Evolutionary conservation across 2,797 vertebrate genomes (phyloP).

Genomic region (Esox lucius): DNA sequence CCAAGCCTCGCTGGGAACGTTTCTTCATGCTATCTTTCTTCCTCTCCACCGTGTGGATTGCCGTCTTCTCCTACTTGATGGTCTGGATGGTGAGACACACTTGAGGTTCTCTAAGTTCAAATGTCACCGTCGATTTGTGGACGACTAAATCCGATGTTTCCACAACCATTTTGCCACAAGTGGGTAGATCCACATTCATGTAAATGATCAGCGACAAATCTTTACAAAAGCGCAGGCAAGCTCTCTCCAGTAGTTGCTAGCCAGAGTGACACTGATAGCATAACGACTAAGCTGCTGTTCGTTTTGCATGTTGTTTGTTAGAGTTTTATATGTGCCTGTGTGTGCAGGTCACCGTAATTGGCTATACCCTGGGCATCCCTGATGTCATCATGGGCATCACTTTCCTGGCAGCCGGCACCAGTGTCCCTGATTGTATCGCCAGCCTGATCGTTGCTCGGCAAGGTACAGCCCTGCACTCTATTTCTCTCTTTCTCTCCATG

Average conservation of each 20-base stretch:
- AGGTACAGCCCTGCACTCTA: conserved; percentile 65
- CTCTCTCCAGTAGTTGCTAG: neutral
- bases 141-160: neutral
- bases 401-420: conserved; percentile 86
- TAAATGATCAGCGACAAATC: neutral
- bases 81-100: conserved; percentile 84
- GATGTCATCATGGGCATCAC: conserved; percentile 91
- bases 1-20: conserved; percentile 81
- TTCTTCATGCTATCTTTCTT: conserved; percentile 83
- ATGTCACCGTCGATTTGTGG: neutral
- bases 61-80: conserved; percentile 86
- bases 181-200: neutral
- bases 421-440: conserved; percentile 88
- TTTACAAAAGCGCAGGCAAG: neutral
- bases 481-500: neutral
- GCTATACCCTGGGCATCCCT: conserved; percentile 85
- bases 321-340: neutral
- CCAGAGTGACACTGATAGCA: neutral
- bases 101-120: neutral
- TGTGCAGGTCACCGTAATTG: conserved; percentile 81
- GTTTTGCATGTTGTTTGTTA: neutral
- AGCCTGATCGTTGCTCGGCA: conserved; percentile 87
- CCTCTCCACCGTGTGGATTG: conserved; percentile 84
- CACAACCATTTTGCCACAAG: neutral
- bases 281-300: neutral